Evolutionary conservation across 1,140 invertebrate genomes (phyloP).

Genomic region (Brachionus calyciflorus): DNA sequence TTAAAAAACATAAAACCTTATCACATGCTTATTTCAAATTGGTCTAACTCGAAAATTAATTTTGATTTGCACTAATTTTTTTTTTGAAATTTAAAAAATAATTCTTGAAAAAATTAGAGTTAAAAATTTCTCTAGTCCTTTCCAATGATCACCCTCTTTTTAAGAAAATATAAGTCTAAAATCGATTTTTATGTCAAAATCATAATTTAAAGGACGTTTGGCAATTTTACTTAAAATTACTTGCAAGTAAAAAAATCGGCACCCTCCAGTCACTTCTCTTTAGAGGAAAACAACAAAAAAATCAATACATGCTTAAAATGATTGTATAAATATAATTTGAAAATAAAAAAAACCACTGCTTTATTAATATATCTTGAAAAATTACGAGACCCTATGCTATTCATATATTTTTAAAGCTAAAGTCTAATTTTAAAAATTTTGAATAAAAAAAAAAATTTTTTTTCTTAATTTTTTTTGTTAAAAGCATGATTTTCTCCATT

Average conservation of each 20-base stretch:
- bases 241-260: too few species aligned
- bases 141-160: neutral
- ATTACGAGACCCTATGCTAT: too few species aligned
- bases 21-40: constrained; percentile 2
- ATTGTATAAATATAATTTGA: too few species aligned
- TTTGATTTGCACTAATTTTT: neutral
- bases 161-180: too few species aligned
- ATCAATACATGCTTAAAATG: constrained; percentile 21
- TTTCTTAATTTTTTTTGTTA: neutral
- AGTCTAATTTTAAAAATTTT: too few species aligned
- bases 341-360: too few species aligned
- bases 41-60: neutral
- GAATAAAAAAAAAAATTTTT: too few species aligned
- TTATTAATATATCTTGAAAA: too few species aligned
- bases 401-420: too few species aligned
- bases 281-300: neutral
- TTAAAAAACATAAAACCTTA: neutral
- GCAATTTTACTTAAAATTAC: constrained; percentile 2
- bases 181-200: neutral
- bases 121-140: constrained; percentile 22
- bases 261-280: neutral
- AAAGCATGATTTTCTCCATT: neutral
- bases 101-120: neutral
- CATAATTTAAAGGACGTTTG: constrained; percentile 36
- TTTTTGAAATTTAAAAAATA: neutral